Conservation (phyloP, 2,797 vertebrate species). For the Muscicapa striata region DNA sequence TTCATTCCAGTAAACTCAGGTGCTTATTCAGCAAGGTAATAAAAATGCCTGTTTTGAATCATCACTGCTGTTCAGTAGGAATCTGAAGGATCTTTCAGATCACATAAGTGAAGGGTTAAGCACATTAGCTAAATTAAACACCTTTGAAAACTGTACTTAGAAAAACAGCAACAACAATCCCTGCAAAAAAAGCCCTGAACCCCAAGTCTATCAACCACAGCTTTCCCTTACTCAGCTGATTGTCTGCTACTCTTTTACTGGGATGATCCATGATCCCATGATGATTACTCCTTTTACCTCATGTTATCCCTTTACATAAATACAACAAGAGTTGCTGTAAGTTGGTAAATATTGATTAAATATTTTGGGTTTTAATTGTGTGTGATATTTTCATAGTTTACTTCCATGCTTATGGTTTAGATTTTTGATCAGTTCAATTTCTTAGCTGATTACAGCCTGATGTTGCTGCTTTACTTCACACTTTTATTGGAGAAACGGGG, state of each 20-base stretch:
- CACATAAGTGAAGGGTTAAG: background rate
- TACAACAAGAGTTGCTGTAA: background rate
- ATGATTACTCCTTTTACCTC: background rate
- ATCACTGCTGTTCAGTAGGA: background rate
- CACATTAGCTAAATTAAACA: background rate
- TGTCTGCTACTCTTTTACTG: background rate
- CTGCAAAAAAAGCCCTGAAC: rapidly evolving
- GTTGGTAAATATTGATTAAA: background rate
- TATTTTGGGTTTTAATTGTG: background rate
- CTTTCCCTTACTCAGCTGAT: background rate
- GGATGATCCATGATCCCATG: background rate
- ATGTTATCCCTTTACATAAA: background rate
- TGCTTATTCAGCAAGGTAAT: background rate
- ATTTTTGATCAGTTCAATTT: background rate
- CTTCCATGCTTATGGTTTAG: background rate
- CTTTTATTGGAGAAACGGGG: background rate
- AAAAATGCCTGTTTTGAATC: background rate
- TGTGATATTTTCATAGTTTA: background rate
- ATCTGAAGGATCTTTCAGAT: background rate
- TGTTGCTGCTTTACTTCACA: background rate
- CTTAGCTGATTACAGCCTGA: background rate
- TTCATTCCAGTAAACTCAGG: background rate
- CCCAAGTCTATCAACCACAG: background rate
- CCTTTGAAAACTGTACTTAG: background rate
- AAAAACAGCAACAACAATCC: background rate